These are phyloP conservation scores for Anoplolepis gracilipes DNA, from an alignment of 1,140 invertebrate species.

Conservation along the genomic window DNA sequence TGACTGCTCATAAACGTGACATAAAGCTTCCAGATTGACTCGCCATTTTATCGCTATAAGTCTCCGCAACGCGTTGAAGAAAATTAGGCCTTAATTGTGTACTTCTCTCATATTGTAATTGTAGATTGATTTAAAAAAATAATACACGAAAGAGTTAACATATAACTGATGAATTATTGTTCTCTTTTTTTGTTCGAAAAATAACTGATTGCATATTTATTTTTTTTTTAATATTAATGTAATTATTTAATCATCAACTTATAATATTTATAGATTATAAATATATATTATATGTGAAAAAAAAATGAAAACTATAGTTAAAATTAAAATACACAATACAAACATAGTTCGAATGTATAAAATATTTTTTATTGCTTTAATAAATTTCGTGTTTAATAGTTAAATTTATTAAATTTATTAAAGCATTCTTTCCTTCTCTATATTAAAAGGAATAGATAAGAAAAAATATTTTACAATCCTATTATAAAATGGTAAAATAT, in stretches of 20 bases:
- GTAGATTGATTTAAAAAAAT: not conserved
- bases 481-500: no score
- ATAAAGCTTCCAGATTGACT: slow-evolving; percentile 12
- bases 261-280: not conserved
- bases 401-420: not conserved
- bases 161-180: no score
- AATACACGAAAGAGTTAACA: no score
- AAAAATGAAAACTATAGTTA: not conserved
- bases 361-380: not conserved
- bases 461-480: not conserved
- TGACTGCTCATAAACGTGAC: not conserved
- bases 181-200: no score
- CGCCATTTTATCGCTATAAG: slow-evolving; percentile 9
- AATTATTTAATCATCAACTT: not conserved
- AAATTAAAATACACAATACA: not conserved
- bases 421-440: no score
- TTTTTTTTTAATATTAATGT: not conserved
- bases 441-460: not conserved
- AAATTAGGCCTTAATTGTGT: slow-evolving; percentile 8
- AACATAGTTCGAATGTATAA: not conserved
- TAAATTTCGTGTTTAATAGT: slow-evolving; percentile 4
- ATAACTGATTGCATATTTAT: no score
- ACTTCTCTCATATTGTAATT: not conserved
- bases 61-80: not conserved
- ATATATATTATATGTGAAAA: not conserved